Evolutionary conservation across 2,113 vertebrate species (phyloP).

Genomic region (Capricornis sumatraensis): DNA sequence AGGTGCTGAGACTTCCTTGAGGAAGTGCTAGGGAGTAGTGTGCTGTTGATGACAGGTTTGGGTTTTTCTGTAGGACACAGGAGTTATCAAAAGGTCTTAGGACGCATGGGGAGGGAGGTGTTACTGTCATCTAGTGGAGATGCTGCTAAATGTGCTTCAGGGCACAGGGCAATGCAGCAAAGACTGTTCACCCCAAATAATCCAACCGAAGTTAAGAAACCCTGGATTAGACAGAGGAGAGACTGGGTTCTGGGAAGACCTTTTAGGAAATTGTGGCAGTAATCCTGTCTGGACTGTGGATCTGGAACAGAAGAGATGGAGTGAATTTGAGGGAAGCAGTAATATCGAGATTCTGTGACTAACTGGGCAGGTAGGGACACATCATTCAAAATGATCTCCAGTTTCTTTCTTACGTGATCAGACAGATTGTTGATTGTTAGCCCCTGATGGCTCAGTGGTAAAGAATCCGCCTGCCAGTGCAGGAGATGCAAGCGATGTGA

Average conservation of each 20-base stretch:
- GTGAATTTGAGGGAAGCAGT: not conserved
- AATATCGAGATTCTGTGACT: not conserved
- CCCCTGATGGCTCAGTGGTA: not conserved
- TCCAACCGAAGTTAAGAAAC: not conserved
- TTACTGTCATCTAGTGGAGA: not conserved
- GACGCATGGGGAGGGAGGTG: not conserved
- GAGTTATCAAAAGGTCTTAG: constrained; percentile 5
- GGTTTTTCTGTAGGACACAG: not conserved
- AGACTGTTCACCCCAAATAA: not conserved
- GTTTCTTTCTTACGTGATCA: not conserved
- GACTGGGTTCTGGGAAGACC: not conserved
- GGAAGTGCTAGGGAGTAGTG: not conserved
- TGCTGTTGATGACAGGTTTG: not conserved
- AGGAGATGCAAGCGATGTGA: not conserved
- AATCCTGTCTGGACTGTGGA: not conserved
- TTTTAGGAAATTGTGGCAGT: not conserved
- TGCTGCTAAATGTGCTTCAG: not conserved
- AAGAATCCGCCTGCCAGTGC: not conserved
- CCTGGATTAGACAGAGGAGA: not conserved
- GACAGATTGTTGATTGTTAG: not conserved
- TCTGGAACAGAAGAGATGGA: not conserved
- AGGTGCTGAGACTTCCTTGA: not conserved
- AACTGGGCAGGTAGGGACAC: not conserved
- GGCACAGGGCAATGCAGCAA: not conserved
- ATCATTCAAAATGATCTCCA: not conserved